Evolutionary conservation across 2,888 invertebrate species (phyloP), one percentile per base, ranked within the genome.

Genomic region (Syrista parreyssii): DNA sequence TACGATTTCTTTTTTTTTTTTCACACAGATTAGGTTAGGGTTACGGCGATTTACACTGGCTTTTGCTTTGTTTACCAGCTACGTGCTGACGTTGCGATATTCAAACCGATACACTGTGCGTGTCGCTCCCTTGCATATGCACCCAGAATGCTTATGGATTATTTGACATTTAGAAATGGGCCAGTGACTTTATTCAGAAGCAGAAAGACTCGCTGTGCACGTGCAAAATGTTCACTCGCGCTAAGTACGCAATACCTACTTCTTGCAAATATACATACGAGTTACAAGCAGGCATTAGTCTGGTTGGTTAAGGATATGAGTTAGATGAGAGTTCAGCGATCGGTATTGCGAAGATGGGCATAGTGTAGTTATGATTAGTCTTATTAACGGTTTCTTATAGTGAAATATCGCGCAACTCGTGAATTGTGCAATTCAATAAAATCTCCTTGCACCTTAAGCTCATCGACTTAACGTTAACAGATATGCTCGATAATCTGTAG

Each of bases 121-220:
- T 72, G 78, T 79, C 75, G 76, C 79, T 75, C 55, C 23, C 55
- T 55, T 55, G 55, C 23, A 55, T 55, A 72, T 73, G 75, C 78
- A 76, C 76, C 71, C 71, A 68, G 33, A 74, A 79, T 84, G 78
- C 83, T 83, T 83, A 83, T 86, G 84, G 83, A 82, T 86, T 86
- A 87, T 86, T 87, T 87, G 86, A 87, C 85, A 87, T 86, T 86
- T 85, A 84, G 86, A 87, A 87, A 87, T 87, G 84, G 85, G 84
- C 81, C 83, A 86, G 82, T 82, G 82, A 82, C 82, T 83, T 84
- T 85, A 85, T 85, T 86, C 84, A 84, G 78, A 80, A 82, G 83
- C 80, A 78, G 80, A 82, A 80, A 81, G 79, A 78, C 82, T 80
- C 15, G 83, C 81, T 79, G 80, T 82, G 80, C 84, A 82, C 82